phyloP scores from a whole-genome alignment of 2,888 invertebrate species.

The Gandaritis pyraliata region DNA sequence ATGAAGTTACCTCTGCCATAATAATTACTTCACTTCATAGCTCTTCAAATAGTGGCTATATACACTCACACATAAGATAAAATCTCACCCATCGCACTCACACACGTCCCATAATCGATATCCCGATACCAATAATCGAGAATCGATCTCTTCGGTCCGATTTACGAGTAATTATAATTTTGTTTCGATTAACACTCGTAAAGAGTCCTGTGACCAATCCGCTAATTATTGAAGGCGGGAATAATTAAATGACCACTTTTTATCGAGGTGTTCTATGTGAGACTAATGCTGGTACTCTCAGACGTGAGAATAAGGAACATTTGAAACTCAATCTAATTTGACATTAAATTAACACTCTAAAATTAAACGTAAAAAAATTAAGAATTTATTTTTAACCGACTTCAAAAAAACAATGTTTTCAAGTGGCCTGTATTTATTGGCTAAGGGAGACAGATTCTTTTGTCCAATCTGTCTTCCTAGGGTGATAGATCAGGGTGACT shows the following conservation, averaged over 20 bases:
- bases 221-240: constrained; percentile 64
- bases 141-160: constrained; percentile 68
- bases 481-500: too few species aligned
- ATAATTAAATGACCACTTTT: constrained; percentile 31
- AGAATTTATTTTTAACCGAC: too few species aligned
- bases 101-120: constrained; percentile 50
- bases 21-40: too few species aligned
- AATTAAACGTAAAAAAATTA: background rate
- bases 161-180: constrained; percentile 80
- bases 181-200: constrained; percentile 70
- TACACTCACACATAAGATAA: constrained; percentile 41
- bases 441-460: too few species aligned
- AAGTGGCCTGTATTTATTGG: too few species aligned
- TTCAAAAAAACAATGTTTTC: too few species aligned
- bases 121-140: constrained; percentile 52
- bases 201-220: constrained; percentile 77
- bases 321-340: background rate
- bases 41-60: too few species aligned
- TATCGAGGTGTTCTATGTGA: constrained; percentile 21
- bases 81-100: constrained; percentile 37
- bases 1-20: too few species aligned
- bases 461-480: too few species aligned
- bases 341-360: too few species aligned
- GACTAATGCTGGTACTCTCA: background rate
- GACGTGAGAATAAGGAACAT: background rate